Percentiles rank a stretch among this genome's conserved stretches.
Evolutionary conservation across 2,113 vertebrate genomes (phyloP).

Genomic region (Xiphorhynchus elegans): DNA sequence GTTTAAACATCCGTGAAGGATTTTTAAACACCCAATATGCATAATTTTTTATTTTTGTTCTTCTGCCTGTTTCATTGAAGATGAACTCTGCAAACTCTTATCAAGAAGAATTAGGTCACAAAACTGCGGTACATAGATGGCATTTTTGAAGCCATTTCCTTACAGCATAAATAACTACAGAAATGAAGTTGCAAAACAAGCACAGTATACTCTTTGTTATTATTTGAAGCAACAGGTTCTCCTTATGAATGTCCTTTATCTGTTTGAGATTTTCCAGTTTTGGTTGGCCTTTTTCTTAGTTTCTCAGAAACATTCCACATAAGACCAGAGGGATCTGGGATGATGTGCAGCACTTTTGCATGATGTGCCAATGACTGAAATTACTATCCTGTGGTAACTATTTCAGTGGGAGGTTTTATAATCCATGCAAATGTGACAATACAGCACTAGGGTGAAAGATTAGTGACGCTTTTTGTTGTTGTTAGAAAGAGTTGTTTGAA

Average conservation of each 20-base stretch:
- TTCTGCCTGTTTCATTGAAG: background rate
- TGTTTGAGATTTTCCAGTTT: background rate
- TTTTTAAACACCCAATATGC: background rate
- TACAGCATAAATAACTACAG: background rate
- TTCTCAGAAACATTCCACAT: background rate
- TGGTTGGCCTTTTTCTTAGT: background rate
- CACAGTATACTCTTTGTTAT: background rate
- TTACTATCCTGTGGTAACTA: background rate
- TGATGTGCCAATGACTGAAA: background rate
- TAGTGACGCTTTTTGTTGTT: background rate
- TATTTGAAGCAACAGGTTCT: background rate
- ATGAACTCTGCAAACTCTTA: background rate
- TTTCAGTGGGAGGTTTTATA: background rate
- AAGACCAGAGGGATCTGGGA: background rate
- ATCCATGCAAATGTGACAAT: background rate
- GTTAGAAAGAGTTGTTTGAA: background rate
- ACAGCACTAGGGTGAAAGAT: background rate
- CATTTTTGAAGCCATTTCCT: background rate
- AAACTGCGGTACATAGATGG: background rate
- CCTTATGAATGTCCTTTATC: background rate
- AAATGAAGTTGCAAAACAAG: background rate
- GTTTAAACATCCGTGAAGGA: background rate
- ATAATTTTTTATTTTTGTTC: too few relatives aligned
- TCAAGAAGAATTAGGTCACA: background rate
- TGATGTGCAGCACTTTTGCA: background rate